These are phyloP conservation scores for Caenorhabditis elegans DNA, from an alignment of 1,140 invertebrate genomes.

Conservation along the genomic window DNA sequence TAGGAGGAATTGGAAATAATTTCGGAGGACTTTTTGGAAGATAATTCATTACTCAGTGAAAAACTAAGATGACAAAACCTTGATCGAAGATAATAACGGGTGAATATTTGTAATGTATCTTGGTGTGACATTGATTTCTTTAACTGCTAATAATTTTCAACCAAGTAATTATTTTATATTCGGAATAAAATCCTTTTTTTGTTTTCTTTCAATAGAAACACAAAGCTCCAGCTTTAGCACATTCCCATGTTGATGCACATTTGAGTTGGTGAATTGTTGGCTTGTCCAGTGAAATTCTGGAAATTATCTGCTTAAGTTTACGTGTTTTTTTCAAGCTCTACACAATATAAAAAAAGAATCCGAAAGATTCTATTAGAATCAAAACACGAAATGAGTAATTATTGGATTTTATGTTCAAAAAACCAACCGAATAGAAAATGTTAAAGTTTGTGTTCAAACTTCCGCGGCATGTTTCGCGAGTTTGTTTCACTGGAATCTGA, in stretches of 20 bases:
- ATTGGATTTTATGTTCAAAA: too few relatives aligned
- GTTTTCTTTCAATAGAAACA: neutral
- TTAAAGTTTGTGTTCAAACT: neutral
- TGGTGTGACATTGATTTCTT: slow-evolving; percentile 12
- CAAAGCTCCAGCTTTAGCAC: neutral
- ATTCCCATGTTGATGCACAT: slow-evolving; percentile 12
- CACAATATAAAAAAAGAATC: too few relatives aligned
- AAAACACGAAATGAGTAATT: too few relatives aligned
- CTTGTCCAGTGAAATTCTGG: neutral
- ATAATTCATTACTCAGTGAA: neutral
- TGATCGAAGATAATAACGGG: neutral
- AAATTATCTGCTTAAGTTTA: too few relatives aligned
- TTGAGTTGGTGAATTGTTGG: neutral
- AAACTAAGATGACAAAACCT: neutral
- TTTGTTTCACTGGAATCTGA: neutral
- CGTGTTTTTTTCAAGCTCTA: too few relatives aligned
- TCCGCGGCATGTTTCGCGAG: neutral
- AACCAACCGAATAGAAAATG: neutral
- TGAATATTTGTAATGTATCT: slow-evolving; percentile 3
- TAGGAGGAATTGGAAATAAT: slow-evolving; percentile 27
- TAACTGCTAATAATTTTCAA: neutral
- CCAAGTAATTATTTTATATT: neutral
- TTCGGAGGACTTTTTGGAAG: slow-evolving; percentile 37
- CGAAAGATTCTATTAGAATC: too few relatives aligned
- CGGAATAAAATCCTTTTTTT: neutral